Evolutionary conservation across 2,113 vertebrate species (phyloP).

Genomic region (Ovibos moschatus): DNA sequence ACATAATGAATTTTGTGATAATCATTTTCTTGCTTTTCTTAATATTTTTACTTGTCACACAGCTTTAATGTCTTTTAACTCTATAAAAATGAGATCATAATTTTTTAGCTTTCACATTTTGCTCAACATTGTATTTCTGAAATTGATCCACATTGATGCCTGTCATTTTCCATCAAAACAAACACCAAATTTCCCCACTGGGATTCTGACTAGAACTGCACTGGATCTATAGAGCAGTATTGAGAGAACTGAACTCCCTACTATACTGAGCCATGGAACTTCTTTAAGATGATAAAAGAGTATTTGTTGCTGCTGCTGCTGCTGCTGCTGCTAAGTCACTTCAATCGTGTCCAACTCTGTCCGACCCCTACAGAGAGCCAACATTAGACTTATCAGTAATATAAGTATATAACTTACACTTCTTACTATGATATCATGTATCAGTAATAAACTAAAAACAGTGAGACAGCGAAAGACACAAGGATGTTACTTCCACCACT

Average conservation of each 20-base stretch:
- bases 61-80: not conserved
- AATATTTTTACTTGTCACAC: not conserved
- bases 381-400: not conserved
- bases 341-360: too few relatives aligned
- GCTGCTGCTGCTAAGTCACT: too few relatives aligned
- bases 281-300: not conserved
- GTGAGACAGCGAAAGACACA: not conserved
- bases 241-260: not conserved
- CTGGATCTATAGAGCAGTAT: not conserved
- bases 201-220: not conserved
- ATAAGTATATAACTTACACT: not conserved
- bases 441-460: not conserved
- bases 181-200: not conserved
- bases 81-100: not conserved
- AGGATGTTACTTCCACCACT: not conserved
- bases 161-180: not conserved
- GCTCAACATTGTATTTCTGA: not conserved
- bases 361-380: not conserved
- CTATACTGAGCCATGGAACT: not conserved
- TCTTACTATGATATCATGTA: not conserved
- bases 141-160: not conserved
- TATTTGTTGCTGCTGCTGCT: not conserved
- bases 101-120: not conserved
- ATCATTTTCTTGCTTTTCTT: not conserved
- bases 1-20: not conserved